A percentile compares a stretch with the other conserved stretches of the same genome.
These are phyloP conservation scores for Vidua macroura DNA, from an alignment of 2,113 vertebrate genomes.

Conservation along the genomic window DNA sequence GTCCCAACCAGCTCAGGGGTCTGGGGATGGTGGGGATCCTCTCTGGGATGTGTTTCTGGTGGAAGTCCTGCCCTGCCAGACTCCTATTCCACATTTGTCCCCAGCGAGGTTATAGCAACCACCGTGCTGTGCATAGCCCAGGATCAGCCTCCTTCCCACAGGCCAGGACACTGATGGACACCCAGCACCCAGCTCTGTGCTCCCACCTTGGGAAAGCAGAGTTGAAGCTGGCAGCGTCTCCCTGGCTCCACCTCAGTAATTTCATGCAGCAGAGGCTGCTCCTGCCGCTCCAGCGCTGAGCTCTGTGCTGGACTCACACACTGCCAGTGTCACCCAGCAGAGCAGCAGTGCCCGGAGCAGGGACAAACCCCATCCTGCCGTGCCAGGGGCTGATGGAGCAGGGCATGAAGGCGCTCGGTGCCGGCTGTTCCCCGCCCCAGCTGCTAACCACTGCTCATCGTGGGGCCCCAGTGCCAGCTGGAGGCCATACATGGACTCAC, in stretches of 20 bases:
- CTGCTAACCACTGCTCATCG: background rate
- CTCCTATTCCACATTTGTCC: background rate
- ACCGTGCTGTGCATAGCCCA: background rate
- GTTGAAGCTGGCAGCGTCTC: background rate
- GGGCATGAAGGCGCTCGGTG: fast-evolving
- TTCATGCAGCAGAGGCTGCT: background rate
- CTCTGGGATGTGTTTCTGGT: background rate
- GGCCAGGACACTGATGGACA: background rate
- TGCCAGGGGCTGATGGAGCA: fast-evolving
- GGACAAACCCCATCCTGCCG: fast-evolving
- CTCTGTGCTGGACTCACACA: background rate
- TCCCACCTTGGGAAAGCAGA: background rate
- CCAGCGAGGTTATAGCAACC: fast-evolving
- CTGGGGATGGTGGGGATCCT: fast-evolving
- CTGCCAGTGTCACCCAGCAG: fast-evolving
- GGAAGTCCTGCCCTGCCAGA: background rate
- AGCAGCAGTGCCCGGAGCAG: fast-evolving
- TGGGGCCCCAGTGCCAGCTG: background rate
- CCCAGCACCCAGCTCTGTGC: background rate
- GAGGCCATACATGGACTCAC: background rate
- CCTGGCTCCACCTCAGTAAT: fast-evolving
- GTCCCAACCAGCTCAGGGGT: background rate
- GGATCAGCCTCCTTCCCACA: fast-evolving
- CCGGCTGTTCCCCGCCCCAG: background rate
- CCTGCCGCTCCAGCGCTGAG: background rate